Conservation (phyloP, 2,113 vertebrate species). For the Hucho hucho region DNA sequence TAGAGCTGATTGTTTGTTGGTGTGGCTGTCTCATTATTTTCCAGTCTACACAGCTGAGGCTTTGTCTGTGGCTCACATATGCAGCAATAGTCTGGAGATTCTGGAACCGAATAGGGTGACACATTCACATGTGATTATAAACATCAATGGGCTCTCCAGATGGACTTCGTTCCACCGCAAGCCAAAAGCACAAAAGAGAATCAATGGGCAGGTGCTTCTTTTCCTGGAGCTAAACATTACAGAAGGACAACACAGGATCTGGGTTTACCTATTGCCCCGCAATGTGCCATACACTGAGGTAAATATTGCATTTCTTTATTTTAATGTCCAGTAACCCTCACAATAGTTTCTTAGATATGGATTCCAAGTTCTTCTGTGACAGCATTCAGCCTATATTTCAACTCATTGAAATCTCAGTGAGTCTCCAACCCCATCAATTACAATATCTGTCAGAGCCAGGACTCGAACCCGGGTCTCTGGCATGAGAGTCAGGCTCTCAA, state of each 20-base stretch:
- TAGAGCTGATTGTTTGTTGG: too few species aligned
- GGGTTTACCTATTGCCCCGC: conserved; percentile 32
- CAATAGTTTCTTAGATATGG: too few species aligned
- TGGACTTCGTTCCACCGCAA: neutral
- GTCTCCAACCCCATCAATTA: too few species aligned
- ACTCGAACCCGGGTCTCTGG: too few species aligned
- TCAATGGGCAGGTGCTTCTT: conserved; percentile 27
- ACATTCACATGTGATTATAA: conserved; percentile 12
- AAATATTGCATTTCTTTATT: neutral
- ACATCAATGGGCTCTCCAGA: conserved; percentile 15
- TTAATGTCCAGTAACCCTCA: too few species aligned
- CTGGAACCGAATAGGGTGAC: conserved; percentile 16
- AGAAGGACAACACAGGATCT: conserved; percentile 16
- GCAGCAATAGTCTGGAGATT: neutral
- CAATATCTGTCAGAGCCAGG: too few species aligned
- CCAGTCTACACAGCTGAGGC: conserved; percentile 29
- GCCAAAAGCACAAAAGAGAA: neutral
- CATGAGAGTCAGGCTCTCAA: too few species aligned
- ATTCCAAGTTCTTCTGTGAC: too few species aligned
- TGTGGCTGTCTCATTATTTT: neutral
- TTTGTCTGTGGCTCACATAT: conserved; percentile 17
- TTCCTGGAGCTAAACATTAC: conserved; percentile 20
- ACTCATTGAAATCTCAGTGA: too few species aligned
- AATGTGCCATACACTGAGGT: conserved; percentile 28
- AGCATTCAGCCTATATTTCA: too few species aligned